Base-by-base conservation (phyloP, 2,797 vertebrate genomes). In the Scleropages formosus region DNA sequence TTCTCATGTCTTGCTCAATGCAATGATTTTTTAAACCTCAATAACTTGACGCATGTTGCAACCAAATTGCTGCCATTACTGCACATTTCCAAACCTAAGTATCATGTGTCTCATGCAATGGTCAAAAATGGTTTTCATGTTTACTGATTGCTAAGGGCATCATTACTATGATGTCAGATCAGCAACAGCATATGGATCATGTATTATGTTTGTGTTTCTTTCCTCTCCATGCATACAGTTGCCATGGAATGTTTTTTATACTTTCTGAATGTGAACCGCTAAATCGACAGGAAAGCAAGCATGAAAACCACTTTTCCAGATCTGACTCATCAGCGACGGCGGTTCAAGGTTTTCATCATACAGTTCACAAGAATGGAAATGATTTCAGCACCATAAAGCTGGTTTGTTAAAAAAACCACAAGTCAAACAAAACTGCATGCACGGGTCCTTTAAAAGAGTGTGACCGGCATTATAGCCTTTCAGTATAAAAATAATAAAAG, bases 191-290 rank as follows among this genome's bases (percentile, higher is more conserved):
- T 24, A 39, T 27, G 24, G 56, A 61, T 39, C 39, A 51, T 59
- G 10, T 44, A 24, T 69, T 56, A 59, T 75, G 58, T 61, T 18
- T 44, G 56, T 61, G 31, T 60, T 59, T 59, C 51, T 53, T 70
- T 53, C 70, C 53, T 8, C 3, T n/a, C 47, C 78, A 77, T 73
- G 75, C 78, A 72, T 66, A 49, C 64, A 53, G 86, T 90, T 78
- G 49, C 84, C 82, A 86, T 86, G 74, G 84, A 44, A 77, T 80
- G n/a, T 46, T 16, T 11, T 20, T 46, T 24, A 53, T 44, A 16
- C 20, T 47, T 64, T 65, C 70, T 58, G 61, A 64, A 62, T 20
- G n/a, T 53, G n/a, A 49, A 73, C 69, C 56, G 56, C 67, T 68
- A 63, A 75, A 26, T n/a, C 69, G 56, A 71, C 64, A 31, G 69